Evolutionary conservation across 2,113 vertebrate genomes (phyloP).

Genomic region (Ellobius talpinus): DNA sequence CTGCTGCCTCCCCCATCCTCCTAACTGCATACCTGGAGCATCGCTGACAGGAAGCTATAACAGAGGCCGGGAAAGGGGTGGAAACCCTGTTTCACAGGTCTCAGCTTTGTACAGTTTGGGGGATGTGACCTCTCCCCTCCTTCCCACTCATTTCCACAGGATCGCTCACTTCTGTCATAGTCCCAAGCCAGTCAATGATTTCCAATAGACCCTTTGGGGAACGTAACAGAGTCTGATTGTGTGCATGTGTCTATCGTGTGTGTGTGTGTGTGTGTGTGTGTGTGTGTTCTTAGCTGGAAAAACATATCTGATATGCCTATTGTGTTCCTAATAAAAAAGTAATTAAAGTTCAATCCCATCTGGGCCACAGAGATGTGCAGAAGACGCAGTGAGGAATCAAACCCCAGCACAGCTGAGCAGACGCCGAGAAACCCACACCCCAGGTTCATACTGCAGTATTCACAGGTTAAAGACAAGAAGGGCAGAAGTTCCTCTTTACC

Average conservation of each 20-base stretch:
- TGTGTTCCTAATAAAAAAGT: slow-evolving; percentile 47
- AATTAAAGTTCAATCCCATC: slow-evolving; percentile 24
- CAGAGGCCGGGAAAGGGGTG: not conserved
- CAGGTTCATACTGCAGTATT: not conserved
- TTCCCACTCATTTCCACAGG: not conserved
- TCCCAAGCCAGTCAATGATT: not conserved
- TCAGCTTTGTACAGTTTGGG: not conserved
- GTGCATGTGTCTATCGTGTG: not conserved
- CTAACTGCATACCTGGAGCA: not conserved
- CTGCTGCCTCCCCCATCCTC: not conserved
- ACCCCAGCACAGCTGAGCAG: not conserved
- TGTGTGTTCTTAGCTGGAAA: not conserved
- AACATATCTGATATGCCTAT: not conserved
- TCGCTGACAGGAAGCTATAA: not conserved
- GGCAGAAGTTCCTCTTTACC: not conserved
- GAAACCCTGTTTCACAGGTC: not conserved
- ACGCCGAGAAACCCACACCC: not conserved
- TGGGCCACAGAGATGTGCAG: not conserved
- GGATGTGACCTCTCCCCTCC: too few relatives aligned
- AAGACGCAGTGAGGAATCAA: not conserved
- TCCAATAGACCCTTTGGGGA: not conserved
- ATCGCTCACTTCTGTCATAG: not conserved
- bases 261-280: not conserved
- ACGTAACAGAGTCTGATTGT: not conserved
- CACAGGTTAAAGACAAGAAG: not conserved